These are phyloP conservation scores for Fukomys damarensis DNA, from an alignment of 2,113 vertebrate genomes.

Conservation along the genomic window DNA sequence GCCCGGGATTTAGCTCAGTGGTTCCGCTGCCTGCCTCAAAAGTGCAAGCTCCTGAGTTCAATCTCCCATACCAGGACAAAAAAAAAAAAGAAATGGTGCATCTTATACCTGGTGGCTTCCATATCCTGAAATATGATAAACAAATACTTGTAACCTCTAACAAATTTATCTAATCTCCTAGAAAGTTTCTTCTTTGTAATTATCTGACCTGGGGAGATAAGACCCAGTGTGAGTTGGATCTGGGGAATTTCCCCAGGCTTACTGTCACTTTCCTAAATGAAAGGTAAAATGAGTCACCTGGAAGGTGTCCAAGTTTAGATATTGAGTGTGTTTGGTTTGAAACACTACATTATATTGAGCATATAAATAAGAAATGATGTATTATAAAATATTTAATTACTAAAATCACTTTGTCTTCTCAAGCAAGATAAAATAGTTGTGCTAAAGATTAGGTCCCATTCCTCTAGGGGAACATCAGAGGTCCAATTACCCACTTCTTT, in stretches of 20 bases:
- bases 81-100: not conserved
- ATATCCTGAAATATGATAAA: not conserved
- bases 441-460: not conserved
- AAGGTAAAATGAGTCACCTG: not conserved
- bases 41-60: too few relatives aligned
- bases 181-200: constrained; percentile 25
- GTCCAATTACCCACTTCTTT: not conserved
- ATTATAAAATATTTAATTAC: constrained; percentile 25
- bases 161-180: not conserved
- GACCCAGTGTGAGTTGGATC: not conserved
- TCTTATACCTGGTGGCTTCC: not conserved
- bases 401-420: constrained; percentile 36
- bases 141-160: not conserved
- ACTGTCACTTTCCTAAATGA: not conserved
- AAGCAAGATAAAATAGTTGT: not conserved
- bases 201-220: not conserved
- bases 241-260: not conserved
- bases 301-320: not conserved
- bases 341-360: not conserved
- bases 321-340: not conserved
- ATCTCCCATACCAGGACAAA: too few relatives aligned
- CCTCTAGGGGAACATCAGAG: not conserved
- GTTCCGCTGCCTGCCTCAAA: too few relatives aligned
- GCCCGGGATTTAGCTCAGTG: too few relatives aligned
- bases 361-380: not conserved